Base-by-base conservation (phyloP, 2,888 invertebrate species). In the Stictocephala bisonia region DNA sequence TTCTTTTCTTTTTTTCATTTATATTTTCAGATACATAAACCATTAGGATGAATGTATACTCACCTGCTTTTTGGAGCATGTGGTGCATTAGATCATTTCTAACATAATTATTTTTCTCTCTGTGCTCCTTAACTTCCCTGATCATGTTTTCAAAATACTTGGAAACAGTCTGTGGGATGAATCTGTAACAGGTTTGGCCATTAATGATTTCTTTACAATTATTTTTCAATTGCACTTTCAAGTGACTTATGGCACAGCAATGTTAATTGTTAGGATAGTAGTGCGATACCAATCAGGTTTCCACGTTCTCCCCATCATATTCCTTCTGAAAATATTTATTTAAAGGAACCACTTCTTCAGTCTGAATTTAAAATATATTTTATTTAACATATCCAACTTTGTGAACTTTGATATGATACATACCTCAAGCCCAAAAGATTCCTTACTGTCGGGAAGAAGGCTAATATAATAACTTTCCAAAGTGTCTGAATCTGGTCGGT, bases 1-100 rank as follows among this genome's bases (percentile, higher is more conserved):
- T n/a, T n/a, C n/a, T n/a, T n/a, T n/a, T n/a, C n/a, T n/a, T n/a
- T n/a, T n/a, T n/a, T n/a, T n/a, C n/a, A n/a, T n/a, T n/a, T n/a
- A n/a, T n/a, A n/a, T n/a, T n/a, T n/a, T n/a, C n/a, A n/a, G n/a
- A n/a, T n/a, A n/a, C n/a, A n/a, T n/a, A n/a, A n/a, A n/a, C n/a
- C n/a, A n/a, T n/a, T n/a, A n/a, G n/a, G n/a, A n/a, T n/a, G n/a
- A n/a, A n/a, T n/a, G n/a, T n/a, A n/a, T n/a, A 44, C 44, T 9
- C 18, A 60, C 60, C 60, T 35, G 60, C 31, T 60, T 60, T 29
- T n/a, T 69, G 51, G 11, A 69, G 22, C 7, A 69, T 24, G n/a
- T 40, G 40, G 15, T 69, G 69, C 7, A 69, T 26, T 24, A 40
- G n/a, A 40, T 69, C 69, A 53, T 69, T 53, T 53, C 69, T 69